A percentile compares a stretch with the other conserved stretches of the same genome.
Evolutionary conservation across 2,888 invertebrate genomes (phyloP).

Genomic region (Uloborus plumipes): DNA sequence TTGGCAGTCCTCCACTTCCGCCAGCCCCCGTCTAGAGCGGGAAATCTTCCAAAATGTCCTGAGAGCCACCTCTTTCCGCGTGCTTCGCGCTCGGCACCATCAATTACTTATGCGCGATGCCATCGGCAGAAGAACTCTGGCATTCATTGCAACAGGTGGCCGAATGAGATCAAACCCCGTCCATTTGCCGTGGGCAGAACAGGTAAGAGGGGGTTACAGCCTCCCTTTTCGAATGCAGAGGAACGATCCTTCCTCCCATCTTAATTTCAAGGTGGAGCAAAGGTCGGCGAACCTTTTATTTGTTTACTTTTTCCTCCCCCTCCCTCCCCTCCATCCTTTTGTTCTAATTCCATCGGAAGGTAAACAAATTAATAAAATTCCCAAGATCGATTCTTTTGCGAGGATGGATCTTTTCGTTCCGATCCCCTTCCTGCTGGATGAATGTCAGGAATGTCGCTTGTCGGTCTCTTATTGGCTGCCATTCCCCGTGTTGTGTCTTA

Average conservation of each 20-base stretch:
- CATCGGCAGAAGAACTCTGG: slow-evolving; percentile 20
- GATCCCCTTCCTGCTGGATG: slow-evolving; percentile 2
- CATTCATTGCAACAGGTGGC: not conserved
- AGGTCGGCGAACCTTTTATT: slow-evolving; percentile 31
- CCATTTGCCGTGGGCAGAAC: slow-evolving; percentile 35
- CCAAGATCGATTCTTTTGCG: slow-evolving; percentile 1
- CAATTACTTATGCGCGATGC: slow-evolving; percentile 3
- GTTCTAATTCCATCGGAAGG: slow-evolving; percentile 13
- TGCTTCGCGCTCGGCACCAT: no score
- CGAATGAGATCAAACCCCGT: not conserved
- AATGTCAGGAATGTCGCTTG: slow-evolving; percentile 39
- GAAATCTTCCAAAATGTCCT: no score
- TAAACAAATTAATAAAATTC: slow-evolving; percentile 21
- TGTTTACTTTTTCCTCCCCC: not conserved
- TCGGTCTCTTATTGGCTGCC: slow-evolving; percentile 38
- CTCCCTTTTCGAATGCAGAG: not conserved
- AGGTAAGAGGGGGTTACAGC: slow-evolving; percentile 15
- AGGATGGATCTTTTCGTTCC: slow-evolving; percentile 9
- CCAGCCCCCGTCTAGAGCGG: no score
- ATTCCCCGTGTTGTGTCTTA: slow-evolving; percentile 26
- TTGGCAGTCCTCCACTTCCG: no score
- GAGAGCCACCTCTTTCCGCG: no score
- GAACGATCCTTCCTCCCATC: not conserved
- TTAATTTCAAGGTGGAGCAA: slow-evolving; percentile 20
- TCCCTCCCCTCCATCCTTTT: not conserved